Percentiles rank a stretch among this genome's conserved stretches.
Evolutionary conservation across 2,113 vertebrate genomes (phyloP).

Genomic region (Miniopterus natalensis): DNA sequence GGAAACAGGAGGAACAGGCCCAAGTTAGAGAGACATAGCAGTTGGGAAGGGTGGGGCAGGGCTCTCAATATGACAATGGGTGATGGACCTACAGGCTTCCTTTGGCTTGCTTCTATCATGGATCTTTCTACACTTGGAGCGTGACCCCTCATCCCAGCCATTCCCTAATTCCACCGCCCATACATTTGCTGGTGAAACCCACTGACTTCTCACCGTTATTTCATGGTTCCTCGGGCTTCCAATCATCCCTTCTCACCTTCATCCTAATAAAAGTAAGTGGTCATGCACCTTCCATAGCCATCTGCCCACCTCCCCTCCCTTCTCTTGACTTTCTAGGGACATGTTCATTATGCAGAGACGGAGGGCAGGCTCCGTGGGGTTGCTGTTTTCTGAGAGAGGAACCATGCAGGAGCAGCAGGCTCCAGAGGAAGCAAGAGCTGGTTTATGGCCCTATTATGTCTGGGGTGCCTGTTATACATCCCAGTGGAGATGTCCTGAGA

Average conservation of each 20-base stretch:
- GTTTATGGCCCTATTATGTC: background rate
- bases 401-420: background rate
- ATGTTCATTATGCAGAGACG: background rate
- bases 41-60: accelerated
- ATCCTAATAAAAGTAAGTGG: background rate
- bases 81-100: background rate
- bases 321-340: background rate
- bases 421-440: background rate
- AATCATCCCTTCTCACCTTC: background rate
- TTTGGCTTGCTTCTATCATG: background rate
- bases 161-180: background rate
- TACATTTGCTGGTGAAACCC: background rate
- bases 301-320: background rate
- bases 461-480: background rate
- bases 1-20: background rate
- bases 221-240: background rate
- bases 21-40: background rate
- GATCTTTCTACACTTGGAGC: no score
- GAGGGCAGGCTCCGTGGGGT: background rate
- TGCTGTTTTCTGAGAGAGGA: background rate
- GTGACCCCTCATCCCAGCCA: background rate
- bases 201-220: background rate
- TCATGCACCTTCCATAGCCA: background rate
- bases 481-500: background rate
- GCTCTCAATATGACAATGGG: accelerated